Evolutionary conservation across 2,113 vertebrate species (phyloP).

Genomic region (Craseonycteris thonglongyai): DNA sequence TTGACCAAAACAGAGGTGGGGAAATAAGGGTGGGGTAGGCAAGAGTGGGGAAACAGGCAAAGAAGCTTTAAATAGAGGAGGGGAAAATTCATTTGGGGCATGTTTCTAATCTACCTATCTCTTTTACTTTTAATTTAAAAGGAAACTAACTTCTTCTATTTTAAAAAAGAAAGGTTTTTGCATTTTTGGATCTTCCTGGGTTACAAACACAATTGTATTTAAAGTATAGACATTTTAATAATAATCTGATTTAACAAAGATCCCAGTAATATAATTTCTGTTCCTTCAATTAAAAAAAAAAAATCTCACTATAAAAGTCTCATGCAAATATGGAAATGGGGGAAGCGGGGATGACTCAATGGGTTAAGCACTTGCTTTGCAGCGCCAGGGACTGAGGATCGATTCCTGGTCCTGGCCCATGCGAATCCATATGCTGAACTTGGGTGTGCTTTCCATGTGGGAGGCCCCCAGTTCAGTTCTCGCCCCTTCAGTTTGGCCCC

Average conservation of each 20-base stretch:
- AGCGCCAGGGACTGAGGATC: too few relatives aligned
- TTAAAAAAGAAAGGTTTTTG: not conserved
- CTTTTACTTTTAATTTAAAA: constrained; percentile 1
- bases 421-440: too few relatives aligned
- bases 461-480: too few relatives aligned
- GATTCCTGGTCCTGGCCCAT: too few relatives aligned
- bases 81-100: not conserved
- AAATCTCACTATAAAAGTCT: not conserved
- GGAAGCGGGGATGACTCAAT: too few relatives aligned
- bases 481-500: too few relatives aligned
- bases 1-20: not conserved
- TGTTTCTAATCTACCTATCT: constrained; percentile 4
- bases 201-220: not conserved
- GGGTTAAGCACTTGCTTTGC: too few relatives aligned
- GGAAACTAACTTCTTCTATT: not conserved
- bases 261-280: not conserved
- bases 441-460: too few relatives aligned
- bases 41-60: not conserved
- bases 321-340: not conserved
- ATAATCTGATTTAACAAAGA: not conserved
- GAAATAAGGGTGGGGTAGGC: too few relatives aligned
- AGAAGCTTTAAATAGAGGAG: not conserved
- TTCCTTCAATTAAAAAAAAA: not conserved
- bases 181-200: not conserved
- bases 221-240: not conserved